These are phyloP conservation scores for Subacronicta megacephala DNA, from an alignment of 2,888 invertebrate species.

Conservation along the genomic window DNA sequence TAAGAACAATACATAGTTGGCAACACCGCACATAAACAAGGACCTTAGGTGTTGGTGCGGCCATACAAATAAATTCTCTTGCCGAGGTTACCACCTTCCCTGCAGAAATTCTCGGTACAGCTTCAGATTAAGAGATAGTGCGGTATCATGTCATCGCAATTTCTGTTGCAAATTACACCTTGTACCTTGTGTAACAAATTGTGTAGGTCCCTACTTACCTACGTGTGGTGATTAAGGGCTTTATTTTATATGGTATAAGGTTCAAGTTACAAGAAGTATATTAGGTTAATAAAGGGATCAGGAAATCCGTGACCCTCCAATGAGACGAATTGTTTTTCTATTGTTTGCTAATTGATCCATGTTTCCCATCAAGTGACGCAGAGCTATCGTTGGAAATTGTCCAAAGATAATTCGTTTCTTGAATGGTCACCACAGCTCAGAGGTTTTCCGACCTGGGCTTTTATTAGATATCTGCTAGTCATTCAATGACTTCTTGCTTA, in stretches of 20 bases:
- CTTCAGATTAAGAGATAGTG: slow-evolving; percentile 41
- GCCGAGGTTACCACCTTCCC: slow-evolving; percentile 24
- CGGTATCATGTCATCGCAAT: slow-evolving; percentile 38
- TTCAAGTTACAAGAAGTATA: too few species aligned
- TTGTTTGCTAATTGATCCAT: too few species aligned
- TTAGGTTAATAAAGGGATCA: too few species aligned
- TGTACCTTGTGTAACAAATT: slow-evolving; percentile 30
- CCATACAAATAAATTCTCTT: slow-evolving; percentile 21
- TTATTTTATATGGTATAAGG: background rate
- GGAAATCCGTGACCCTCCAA: too few species aligned
- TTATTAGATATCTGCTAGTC: too few species aligned
- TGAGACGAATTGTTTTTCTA: too few species aligned
- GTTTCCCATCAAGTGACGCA: too few species aligned
- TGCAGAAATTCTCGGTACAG: slow-evolving; percentile 29
- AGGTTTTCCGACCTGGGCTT: too few species aligned
- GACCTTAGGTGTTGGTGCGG: slow-evolving; percentile 9
- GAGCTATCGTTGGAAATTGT: too few species aligned
- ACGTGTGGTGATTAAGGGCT: background rate
- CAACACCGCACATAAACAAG: background rate
- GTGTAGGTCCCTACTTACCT: slow-evolving; percentile 5
- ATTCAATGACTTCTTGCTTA: too few species aligned
- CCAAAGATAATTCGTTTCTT: too few species aligned
- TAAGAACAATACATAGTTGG: background rate
- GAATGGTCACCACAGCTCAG: too few species aligned
- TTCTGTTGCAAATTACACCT: slow-evolving; percentile 40